Evolutionary conservation across 2,113 vertebrate species (phyloP), one percentile per base, ranked within the genome.

Genomic region (Chloebia gouldiae): DNA sequence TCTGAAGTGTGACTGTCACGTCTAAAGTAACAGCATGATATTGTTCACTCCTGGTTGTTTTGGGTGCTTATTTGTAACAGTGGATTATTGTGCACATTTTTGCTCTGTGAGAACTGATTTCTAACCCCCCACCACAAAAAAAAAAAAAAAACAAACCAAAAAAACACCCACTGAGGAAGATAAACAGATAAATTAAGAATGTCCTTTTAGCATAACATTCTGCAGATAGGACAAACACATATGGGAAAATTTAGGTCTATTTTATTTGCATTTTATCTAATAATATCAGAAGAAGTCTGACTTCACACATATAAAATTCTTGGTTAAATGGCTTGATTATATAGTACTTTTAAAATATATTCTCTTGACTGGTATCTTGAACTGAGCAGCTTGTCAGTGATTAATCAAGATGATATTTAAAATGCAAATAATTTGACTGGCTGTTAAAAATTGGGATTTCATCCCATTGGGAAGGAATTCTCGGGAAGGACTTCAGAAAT

Each of bases 291-390:
- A 83, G 11, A 49, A 51, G 77, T 71, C 19, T 82, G 66, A 66
- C 37, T 73, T 54, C 30, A 96, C 86, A 92, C 57, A n/a, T 18
- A 79, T 72, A 91, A 93, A 95, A 91, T 91, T 71, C 50, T 72
- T 56, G 45, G 37, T 60, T 96, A 95, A 86, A 89, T 84, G 73
- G 31, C 50, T 91, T 91, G 89, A 95, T 93, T 87, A 82, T 75
- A 79, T 9, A 65, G 61, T 76, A 44, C 57, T 91, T 91, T 65
- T 61, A 28, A 87, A 91, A 91, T 84, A 72, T 49, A 75, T 13
- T 49, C 37, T 53, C 49, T 81, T 59, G 15, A 20, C 49, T 72
- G 33, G 64, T 51, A 45, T 60, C 60, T 73, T 14, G 7, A 75
- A 30, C 30, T 3, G 3, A 64, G 51, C 61, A 79, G 69, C 49